Conservation (phyloP, 2,113 vertebrate species). For the Fulmarus glacialis region DNA sequence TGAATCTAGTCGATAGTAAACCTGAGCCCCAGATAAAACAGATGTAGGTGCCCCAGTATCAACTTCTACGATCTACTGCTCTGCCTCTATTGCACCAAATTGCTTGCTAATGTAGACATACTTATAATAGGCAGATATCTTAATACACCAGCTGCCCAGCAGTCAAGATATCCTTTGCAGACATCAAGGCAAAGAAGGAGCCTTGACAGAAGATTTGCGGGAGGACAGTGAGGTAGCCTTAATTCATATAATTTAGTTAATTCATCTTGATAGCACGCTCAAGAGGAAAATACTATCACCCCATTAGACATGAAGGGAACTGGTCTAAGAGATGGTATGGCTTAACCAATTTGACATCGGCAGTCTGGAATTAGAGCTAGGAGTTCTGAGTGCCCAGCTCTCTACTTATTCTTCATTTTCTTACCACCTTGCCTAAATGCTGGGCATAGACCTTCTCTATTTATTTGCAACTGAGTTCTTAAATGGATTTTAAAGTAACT, state of each 20-base stretch:
- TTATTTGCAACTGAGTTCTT: not conserved
- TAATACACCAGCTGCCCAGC: not conserved
- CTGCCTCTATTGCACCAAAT: not conserved
- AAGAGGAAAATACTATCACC: not conserved
- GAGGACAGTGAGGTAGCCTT: not conserved
- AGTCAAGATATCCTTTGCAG: not conserved
- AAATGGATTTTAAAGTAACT: not conserved
- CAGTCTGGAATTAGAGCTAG: not conserved
- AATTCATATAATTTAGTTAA: conserved; percentile 10
- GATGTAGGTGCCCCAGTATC: not conserved
- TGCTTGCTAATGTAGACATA: not conserved
- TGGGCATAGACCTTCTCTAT: not conserved
- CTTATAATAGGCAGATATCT: not conserved
- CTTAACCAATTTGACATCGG: not conserved
- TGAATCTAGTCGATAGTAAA: not conserved
- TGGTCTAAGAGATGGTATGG: not conserved
- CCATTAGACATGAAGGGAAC: not conserved
- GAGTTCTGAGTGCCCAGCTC: not conserved
- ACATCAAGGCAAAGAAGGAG: not conserved
- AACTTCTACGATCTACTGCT: not conserved
- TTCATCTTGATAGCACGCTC: not conserved
- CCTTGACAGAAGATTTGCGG: not conserved
- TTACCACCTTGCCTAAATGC: not conserved
- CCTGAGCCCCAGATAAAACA: not conserved
- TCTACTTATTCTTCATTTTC: not conserved